A percentile compares a stretch with the other conserved stretches of the same genome.
These are phyloP conservation scores for Chaetodon auriga DNA, from an alignment of 2,113 vertebrate genomes.

Conservation along the genomic window DNA sequence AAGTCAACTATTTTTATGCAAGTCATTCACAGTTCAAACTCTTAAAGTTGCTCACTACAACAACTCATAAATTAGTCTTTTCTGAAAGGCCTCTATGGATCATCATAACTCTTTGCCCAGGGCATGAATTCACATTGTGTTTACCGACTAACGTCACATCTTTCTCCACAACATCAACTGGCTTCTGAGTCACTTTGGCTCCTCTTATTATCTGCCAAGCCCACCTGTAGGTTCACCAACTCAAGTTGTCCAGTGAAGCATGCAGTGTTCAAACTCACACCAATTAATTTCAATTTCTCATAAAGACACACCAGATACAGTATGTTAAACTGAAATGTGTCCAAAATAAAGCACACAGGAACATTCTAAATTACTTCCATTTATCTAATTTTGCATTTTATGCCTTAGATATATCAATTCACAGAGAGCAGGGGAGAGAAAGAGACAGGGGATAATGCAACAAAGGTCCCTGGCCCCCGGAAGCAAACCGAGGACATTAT, in stretches of 20 bases:
- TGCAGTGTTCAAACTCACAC: background rate
- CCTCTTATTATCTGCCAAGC: background rate
- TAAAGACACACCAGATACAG: background rate
- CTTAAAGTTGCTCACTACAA: background rate
- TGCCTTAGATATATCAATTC: background rate
- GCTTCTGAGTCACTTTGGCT: background rate
- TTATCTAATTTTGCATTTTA: too few relatives aligned
- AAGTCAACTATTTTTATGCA: slow-evolving; percentile 37
- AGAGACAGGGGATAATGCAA: background rate
- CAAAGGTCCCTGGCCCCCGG: background rate
- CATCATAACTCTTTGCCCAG: background rate
- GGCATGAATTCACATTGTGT: background rate
- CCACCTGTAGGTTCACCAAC: background rate
- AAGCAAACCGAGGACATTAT: slow-evolving; percentile 25
- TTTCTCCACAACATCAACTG: background rate
- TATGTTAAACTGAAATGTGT: background rate
- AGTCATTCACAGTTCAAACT: slow-evolving; percentile 54
- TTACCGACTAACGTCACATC: background rate
- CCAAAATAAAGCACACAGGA: background rate
- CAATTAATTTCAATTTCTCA: background rate
- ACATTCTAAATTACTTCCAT: background rate
- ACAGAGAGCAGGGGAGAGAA: background rate
- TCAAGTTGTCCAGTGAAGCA: background rate
- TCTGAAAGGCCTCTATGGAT: background rate
- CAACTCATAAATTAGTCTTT: slow-evolving; percentile 11